A percentile compares a stretch with the other conserved stretches of the same genome.
These are phyloP conservation scores for Papilio glaucus DNA, from an alignment of 1,140 invertebrate species.

Conservation along the genomic window DNA sequence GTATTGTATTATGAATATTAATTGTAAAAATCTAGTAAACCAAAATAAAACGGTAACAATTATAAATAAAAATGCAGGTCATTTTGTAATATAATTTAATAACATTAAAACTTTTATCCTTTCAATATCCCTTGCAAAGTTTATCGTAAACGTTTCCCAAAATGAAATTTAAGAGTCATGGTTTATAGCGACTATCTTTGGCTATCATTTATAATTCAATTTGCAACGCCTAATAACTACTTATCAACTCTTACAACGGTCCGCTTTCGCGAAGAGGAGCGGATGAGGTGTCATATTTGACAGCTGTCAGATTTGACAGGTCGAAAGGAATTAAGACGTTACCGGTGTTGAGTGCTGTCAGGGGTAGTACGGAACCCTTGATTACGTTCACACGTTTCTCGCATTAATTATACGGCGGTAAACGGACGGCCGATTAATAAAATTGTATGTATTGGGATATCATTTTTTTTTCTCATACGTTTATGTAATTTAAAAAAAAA, in stretches of 20 bases:
- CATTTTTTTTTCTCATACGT: slow-evolving; percentile 4
- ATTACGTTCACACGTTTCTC: slow-evolving; percentile 56
- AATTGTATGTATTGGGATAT: slow-evolving; percentile 28
- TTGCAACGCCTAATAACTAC: slow-evolving; percentile 49
- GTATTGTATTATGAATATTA: too few relatives aligned
- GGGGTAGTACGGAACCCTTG: slow-evolving; percentile 47
- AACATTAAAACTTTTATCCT: too few relatives aligned
- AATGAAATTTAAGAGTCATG: neutral
- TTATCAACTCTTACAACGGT: slow-evolving; percentile 47
- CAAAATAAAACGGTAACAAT: too few relatives aligned
- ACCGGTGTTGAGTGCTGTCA: slow-evolving; percentile 44
- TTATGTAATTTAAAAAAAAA: neutral
- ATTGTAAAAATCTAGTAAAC: too few relatives aligned
- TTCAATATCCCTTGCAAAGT: too few relatives aligned
- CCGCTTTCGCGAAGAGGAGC: slow-evolving; percentile 37
- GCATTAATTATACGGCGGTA: slow-evolving; percentile 53
- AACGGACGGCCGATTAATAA: slow-evolving; percentile 38
- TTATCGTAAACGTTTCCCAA: neutral
- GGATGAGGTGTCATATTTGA: slow-evolving; percentile 52
- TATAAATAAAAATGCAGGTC: too few relatives aligned
- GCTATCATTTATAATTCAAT: slow-evolving; percentile 35
- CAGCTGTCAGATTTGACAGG: slow-evolving; percentile 55
- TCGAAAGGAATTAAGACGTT: slow-evolving; percentile 50
- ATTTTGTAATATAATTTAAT: too few relatives aligned
- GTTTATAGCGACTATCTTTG: neutral